Evolutionary conservation across 1,140 invertebrate species (phyloP), one percentile per base, ranked within the genome.

Genomic region (Drosophila hydei): DNA sequence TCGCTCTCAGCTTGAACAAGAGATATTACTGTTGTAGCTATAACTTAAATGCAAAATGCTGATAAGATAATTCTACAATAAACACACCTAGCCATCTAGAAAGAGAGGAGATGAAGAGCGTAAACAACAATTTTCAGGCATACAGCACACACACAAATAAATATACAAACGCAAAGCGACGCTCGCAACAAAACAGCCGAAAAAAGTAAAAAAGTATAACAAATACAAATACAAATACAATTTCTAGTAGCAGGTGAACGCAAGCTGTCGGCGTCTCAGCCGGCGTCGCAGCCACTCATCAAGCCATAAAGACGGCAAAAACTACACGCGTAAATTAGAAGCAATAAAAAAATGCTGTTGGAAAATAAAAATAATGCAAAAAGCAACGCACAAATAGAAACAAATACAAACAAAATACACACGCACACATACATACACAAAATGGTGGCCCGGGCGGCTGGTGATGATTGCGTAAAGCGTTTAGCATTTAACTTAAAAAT

Each of bases 31-130:
- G 48, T 69, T 56, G 47, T 67, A 33, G 30, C 62, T 33, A 47
- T 16, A 59, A 45, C 33, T 42, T 51, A 23, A 52, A 70, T 59
- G 54, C 45, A 60, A 70, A 65, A 45, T 52, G 55, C 77, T 77
- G 80, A 85, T 85, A 85, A 85, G 80, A 85, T 85, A 85, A 85
- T 85, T 62, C 59, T 56, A 69, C 70, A 61, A 40, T 61, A 64
- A 69, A 60, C 60, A 43, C 52, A 51, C 21, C 36, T 43, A 60
- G 18, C 42, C 14, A 25, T 3, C 3, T 14, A 36, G 9, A 5
- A 33, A 43, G 47, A 36, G 18, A 54, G 30, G n/a, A n/a, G n/a
- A n/a, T 16, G n/a, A 36, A 30, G 9, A n/a, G 18, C 19, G 54
- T n/a, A 19, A 23, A 54, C 14, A 7, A 12, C n/a, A n/a, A n/a